These are phyloP conservation scores for Porites cylindrica DNA, from an alignment of 92 coral and sea anemone species.

Conservation along the genomic window DNA sequence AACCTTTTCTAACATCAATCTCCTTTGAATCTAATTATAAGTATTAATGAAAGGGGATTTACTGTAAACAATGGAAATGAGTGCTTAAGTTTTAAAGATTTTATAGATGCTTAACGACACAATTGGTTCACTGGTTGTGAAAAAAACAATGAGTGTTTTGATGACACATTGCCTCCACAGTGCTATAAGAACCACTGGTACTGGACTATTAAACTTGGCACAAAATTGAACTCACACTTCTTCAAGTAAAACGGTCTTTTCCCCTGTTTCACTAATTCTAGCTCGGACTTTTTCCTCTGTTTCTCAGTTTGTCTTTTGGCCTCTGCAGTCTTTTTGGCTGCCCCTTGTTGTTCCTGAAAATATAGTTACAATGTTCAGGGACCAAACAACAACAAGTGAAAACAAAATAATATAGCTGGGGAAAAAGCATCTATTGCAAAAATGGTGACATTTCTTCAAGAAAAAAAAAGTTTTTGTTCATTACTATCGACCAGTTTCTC, in stretches of 20 bases:
- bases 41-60: no score
- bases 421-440: not conserved
- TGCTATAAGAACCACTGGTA: not conserved
- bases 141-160: not conserved
- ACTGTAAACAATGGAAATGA: no score
- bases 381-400: no score
- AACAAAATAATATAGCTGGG: no score
- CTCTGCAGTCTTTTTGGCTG: constrained; percentile 59
- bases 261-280: constrained; percentile 91
- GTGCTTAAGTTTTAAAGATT: no score
- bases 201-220: not conserved
- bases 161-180: not conserved
- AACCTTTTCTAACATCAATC: no score
- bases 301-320: constrained; percentile 68
- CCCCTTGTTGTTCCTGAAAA: constrained; percentile 84
- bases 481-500: no score
- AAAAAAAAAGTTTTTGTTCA: no score
- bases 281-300: constrained; percentile 82
- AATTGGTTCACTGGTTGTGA: no score
- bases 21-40: no score
- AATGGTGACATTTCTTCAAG: not conserved
- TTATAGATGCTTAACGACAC: no score
- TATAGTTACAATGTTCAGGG: no score
- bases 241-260: constrained; percentile 93
- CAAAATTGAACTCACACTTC: constrained; percentile 75